Evolutionary conservation across 2,797 vertebrate genomes (phyloP).

Genomic region (Chloroceryle amazona): DNA sequence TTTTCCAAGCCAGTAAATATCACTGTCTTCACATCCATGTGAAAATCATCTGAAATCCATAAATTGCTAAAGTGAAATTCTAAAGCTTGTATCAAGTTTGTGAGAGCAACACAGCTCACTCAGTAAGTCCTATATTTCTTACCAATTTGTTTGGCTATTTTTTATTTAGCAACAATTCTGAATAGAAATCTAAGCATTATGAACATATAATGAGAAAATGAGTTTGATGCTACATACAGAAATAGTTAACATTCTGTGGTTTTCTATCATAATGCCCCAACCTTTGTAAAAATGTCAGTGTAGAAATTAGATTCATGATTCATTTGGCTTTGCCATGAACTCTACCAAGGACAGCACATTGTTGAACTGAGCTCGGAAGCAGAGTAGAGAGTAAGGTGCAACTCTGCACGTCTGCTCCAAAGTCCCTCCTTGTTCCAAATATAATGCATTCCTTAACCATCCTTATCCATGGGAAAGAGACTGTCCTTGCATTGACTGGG

Average conservation of each 20-base stretch:
- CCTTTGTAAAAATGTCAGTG: neutral
- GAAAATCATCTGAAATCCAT: neutral
- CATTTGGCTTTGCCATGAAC: neutral
- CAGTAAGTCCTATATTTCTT: neutral
- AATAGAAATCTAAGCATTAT: neutral
- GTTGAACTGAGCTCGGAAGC: neutral
- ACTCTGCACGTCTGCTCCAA: neutral
- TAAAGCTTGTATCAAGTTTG: neutral
- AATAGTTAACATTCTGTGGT: neutral
- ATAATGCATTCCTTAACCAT: neutral
- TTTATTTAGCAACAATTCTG: neutral
- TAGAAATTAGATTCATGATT: neutral
- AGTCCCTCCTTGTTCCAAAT: neutral
- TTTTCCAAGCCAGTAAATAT: neutral
- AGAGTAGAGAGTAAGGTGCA: neutral
- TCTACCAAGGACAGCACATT: neutral
- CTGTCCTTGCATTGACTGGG: fast-evolving
- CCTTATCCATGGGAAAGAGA: neutral
- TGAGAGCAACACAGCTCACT: neutral
- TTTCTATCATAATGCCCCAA: neutral
- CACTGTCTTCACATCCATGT: neutral
- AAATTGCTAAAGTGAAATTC: neutral
- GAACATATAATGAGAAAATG: neutral
- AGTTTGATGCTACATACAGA: neutral
- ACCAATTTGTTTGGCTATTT: neutral